These are phyloP conservation scores for Montipora efflorescens DNA, from an alignment of 64 coral and sea anemone species.

Conservation along the genomic window DNA sequence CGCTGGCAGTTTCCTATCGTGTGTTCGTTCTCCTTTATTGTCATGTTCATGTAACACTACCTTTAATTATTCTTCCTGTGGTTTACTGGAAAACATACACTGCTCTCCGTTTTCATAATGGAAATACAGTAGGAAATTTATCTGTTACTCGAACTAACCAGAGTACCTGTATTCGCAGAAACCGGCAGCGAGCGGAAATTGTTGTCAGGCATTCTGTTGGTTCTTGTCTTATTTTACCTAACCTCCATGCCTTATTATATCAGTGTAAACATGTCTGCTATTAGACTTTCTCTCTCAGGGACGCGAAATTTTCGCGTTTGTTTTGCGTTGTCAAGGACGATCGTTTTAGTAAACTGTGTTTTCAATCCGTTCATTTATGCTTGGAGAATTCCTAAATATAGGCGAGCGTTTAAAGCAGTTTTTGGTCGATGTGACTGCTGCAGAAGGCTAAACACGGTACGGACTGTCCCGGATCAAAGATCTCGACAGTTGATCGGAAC, in stretches of 20 bases:
- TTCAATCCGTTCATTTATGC: slow-evolving; percentile 19
- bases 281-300: background rate
- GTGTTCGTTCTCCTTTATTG: background rate
- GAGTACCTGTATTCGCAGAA: background rate
- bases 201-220: slow-evolving; percentile 2
- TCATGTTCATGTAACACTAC: slow-evolving; percentile 1
- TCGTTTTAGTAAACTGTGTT: slow-evolving; percentile 6
- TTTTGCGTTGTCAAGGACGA: background rate
- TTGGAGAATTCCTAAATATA: slow-evolving; percentile 29
- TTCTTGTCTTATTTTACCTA: slow-evolving; percentile 1
- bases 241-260: background rate
- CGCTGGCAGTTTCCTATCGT: background rate
- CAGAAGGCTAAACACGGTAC: background rate
- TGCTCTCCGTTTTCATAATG: slow-evolving; percentile 1
- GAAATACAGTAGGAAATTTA: background rate
- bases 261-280: background rate
- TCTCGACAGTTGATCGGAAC: too few species aligned
- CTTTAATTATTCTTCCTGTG: background rate
- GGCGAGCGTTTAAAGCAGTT: slow-evolving; percentile 14
- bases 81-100: slow-evolving; percentile 42
- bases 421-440: background rate
- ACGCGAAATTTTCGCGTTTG: background rate
- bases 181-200: slow-evolving; percentile 10
- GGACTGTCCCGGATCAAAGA: background rate
- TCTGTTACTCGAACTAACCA: background rate